phyloP scores from a whole-genome alignment of 2,113 vertebrate species.

The Etia nguti region DNA sequence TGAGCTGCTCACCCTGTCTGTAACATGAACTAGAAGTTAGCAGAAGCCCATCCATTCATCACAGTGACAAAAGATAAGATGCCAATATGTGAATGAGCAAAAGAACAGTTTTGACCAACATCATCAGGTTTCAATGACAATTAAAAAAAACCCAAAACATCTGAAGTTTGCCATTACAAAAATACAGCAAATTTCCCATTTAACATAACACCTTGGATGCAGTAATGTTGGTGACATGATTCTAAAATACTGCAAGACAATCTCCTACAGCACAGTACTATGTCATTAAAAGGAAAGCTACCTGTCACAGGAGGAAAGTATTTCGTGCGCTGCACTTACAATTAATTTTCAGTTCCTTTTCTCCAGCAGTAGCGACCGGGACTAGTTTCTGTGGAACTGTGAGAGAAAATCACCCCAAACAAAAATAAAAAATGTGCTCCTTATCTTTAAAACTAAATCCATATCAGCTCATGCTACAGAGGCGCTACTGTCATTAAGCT shows the following conservation, averaged over 20 bases:
- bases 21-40: neutral
- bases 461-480: neutral
- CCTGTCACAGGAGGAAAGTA: neutral
- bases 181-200: neutral
- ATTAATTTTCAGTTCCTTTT: neutral
- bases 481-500: neutral
- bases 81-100: neutral
- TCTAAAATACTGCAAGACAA: neutral
- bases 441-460: neutral
- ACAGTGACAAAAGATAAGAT: neutral
- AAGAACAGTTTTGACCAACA: neutral
- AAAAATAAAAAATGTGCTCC: neutral
- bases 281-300: neutral
- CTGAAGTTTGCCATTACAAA: neutral
- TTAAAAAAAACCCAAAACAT: fast-evolving
- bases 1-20: neutral
- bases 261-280: fast-evolving
- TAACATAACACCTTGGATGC: neutral
- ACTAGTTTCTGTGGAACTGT: neutral
- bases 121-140: neutral
- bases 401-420: neutral
- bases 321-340: neutral
- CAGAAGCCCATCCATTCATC: neutral
- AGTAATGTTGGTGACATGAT: neutral
- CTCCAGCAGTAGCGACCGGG: neutral